Conservation (phyloP, 2,797 vertebrate species). For the Rhodeus uyekii region DNA sequence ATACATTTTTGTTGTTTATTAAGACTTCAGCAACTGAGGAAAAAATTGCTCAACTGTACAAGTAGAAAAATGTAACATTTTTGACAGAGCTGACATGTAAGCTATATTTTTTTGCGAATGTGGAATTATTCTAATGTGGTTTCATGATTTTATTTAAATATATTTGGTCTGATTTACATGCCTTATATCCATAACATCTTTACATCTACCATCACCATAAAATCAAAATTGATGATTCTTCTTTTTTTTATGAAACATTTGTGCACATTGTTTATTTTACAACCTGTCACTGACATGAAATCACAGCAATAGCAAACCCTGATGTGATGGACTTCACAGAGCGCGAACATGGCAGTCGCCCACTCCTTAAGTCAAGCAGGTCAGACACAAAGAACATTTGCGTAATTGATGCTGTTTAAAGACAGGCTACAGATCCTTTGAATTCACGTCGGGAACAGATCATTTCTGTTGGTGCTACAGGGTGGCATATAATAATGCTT, state of each 20-base stretch:
- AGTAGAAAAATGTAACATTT: too few relatives aligned
- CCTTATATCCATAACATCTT: not conserved
- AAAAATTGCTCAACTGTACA: too few relatives aligned
- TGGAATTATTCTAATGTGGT: not conserved
- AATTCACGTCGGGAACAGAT: not conserved
- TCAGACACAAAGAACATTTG: too few relatives aligned
- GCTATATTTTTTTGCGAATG: too few relatives aligned
- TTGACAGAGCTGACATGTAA: too few relatives aligned
- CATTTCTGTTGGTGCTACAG: not conserved
- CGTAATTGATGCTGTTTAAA: too few relatives aligned
- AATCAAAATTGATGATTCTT: too few relatives aligned
- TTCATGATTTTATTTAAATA: not conserved
- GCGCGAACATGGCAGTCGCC: too few relatives aligned
- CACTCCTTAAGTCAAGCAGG: too few relatives aligned
- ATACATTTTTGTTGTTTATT: not conserved
- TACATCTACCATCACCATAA: too few relatives aligned
- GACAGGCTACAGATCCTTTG: not conserved
- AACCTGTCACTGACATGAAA: not conserved
- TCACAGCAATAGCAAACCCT: not conserved
- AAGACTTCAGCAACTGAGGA: too few relatives aligned
- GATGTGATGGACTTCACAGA: not conserved
- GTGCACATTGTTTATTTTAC: not conserved
- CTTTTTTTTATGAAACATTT: too few relatives aligned
- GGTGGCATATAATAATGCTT: not conserved
- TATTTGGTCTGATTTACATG: not conserved